phyloP scores from a whole-genome alignment of 2,113 vertebrate species.

The Microcebus tavaratra region DNA sequence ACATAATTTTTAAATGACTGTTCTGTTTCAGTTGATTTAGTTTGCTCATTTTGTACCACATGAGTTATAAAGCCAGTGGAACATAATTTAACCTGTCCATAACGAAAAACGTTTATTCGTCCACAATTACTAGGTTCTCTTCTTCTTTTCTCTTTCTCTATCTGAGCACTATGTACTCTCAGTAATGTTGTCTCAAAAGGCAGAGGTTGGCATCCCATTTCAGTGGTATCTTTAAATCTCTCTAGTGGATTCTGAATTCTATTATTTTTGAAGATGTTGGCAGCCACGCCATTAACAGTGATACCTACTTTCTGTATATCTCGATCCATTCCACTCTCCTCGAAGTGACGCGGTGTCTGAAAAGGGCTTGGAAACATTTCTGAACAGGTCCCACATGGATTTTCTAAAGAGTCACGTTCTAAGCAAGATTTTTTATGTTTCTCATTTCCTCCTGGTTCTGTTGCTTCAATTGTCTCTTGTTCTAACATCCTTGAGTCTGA shows the following conservation, averaged over 20 bases:
- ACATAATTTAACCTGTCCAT: constrained; percentile 65
- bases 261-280: not conserved
- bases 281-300: not conserved
- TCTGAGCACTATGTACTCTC: not conserved
- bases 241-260: not conserved
- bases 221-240: constrained; percentile 59
- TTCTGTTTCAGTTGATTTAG: constrained; percentile 55
- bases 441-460: constrained; percentile 50
- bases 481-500: constrained; percentile 52
- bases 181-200: constrained; percentile 47
- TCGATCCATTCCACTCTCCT: constrained; percentile 16
- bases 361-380: constrained; percentile 46
- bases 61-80: constrained; percentile 73
- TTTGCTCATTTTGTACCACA: constrained; percentile 59
- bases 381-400: constrained; percentile 40
- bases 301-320: constrained; percentile 56
- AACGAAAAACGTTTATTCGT: constrained; percentile 45
- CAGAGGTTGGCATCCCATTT: constrained; percentile 38
- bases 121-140: not conserved
- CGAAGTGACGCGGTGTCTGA: constrained; percentile 54
- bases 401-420: constrained; percentile 59
- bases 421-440: constrained; percentile 35
- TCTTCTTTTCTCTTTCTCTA: constrained; percentile 31
- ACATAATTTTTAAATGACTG: constrained; percentile 67
- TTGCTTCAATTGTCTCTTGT: constrained; percentile 61